Evolutionary conservation across 2,113 vertebrate genomes (phyloP).

Genomic region (Perca schrenkii): DNA sequence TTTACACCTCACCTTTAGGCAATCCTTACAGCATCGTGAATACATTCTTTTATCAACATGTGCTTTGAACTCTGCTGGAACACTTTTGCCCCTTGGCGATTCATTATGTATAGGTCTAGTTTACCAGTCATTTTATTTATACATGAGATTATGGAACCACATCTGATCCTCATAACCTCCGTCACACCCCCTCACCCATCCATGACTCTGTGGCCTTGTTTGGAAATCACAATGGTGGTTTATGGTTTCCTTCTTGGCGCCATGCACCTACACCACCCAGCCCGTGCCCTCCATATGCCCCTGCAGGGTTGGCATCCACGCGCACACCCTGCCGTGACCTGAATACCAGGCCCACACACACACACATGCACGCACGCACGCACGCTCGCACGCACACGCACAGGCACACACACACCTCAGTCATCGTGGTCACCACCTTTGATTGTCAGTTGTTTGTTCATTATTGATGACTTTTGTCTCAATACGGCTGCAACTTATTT

Average conservation of each 20-base stretch:
- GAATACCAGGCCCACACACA: constrained; percentile 39
- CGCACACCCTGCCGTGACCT: constrained; percentile 37
- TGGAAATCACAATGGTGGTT: constrained; percentile 64
- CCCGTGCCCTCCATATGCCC: constrained; percentile 55
- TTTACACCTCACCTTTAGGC: neutral
- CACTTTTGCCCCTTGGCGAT: constrained; percentile 14
- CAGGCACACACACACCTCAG: neutral
- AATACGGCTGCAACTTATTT: neutral
- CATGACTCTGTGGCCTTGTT: constrained; percentile 63
- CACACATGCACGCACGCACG: neutral
- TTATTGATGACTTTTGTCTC: neutral
- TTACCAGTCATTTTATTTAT: constrained; percentile 56
- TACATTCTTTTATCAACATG: neutral
- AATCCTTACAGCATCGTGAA: neutral
- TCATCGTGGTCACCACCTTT: neutral
- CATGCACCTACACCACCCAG: constrained; percentile 3
- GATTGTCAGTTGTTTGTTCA: neutral
- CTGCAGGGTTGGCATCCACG: constrained; percentile 30
- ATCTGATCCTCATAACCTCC: constrained; percentile 68
- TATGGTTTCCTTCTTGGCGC: constrained; percentile 71
- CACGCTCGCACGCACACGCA: too few species aligned
- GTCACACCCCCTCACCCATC: constrained; percentile 57
- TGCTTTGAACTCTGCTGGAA: constrained; percentile 10
- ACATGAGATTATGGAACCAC: constrained; percentile 57
- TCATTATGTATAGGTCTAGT: constrained; percentile 16